phyloP scores from a whole-genome alignment of 1,140 invertebrate genomes.

The Leptonema lineaticorne region DNA sequence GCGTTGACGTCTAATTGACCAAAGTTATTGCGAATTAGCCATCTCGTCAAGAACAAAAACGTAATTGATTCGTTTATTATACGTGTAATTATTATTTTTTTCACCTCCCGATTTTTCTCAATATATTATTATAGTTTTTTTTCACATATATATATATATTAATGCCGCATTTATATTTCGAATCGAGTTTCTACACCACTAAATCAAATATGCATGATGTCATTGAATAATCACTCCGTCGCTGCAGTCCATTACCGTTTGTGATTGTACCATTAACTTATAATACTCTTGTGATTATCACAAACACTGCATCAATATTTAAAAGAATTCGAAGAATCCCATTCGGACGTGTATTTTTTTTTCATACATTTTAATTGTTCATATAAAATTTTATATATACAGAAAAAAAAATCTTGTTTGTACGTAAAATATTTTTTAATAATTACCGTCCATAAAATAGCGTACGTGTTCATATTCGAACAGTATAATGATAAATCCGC shows the following conservation, averaged over 20 bases:
- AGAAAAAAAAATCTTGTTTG: no score
- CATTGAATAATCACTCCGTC: constrained; percentile 17
- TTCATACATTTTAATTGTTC: neutral
- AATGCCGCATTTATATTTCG: neutral
- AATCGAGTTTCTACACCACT: neutral
- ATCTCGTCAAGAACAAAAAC: neutral
- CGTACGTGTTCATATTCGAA: no score
- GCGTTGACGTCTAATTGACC: constrained; percentile 20
- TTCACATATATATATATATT: neutral
- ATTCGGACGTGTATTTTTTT: neutral
- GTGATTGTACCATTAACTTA: constrained; percentile 16
- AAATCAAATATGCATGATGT: constrained; percentile 21
- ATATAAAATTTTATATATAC: no score
- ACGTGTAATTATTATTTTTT: constrained; percentile 8
- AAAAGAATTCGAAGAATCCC: constrained; percentile 1
- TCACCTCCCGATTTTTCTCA: neutral
- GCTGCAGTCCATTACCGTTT: constrained; percentile 14
- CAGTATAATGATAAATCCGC: no score
- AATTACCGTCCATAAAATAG: no score
- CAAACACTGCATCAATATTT: constrained; percentile 1
- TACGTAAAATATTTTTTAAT: no score
- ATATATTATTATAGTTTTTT: neutral
- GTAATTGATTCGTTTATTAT: constrained; percentile 25
- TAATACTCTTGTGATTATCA: constrained; percentile 16
- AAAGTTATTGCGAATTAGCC: constrained; percentile 15